These are phyloP conservation scores for Cordilura impudica DNA, from an alignment of 2,888 invertebrate species.

Conservation along the genomic window DNA sequence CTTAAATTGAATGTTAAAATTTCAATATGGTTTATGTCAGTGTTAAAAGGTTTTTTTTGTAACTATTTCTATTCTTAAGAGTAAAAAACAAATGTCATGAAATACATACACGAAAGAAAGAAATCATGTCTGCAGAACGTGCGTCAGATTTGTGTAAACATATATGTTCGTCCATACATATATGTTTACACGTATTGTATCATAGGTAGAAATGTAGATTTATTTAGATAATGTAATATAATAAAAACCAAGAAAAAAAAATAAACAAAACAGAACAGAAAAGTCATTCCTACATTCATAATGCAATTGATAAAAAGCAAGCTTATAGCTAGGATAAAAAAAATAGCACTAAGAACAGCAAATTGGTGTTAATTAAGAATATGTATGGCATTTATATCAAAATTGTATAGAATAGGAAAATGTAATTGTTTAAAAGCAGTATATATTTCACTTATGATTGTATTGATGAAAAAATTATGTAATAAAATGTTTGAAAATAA, in stretches of 20 bases:
- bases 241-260: conserved; percentile 5
- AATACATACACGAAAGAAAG: background rate
- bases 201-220: background rate
- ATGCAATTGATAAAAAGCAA: background rate
- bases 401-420: no score
- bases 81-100: conserved; percentile 7
- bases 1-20: conserved; percentile 26
- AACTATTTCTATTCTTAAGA: background rate
- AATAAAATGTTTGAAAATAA: no score
- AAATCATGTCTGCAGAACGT: conserved; percentile 26
- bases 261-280: background rate
- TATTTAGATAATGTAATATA: background rate
- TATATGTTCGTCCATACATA: no score
- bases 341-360: no score
- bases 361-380: no score
- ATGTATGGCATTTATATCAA: no score
- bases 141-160: background rate
- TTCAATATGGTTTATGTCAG: conserved; percentile 5
- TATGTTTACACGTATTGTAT: background rate
- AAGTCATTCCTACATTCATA: background rate
- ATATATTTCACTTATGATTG: no score
- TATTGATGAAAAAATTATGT: no score
- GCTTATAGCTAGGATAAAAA: background rate
- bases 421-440: no score
- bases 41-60: conserved; percentile 9